A percentile compares a stretch with the other conserved stretches of the same genome.
These are phyloP conservation scores for Drosophila serrata DNA, from an alignment of 1,140 invertebrate species.

Conservation along the genomic window DNA sequence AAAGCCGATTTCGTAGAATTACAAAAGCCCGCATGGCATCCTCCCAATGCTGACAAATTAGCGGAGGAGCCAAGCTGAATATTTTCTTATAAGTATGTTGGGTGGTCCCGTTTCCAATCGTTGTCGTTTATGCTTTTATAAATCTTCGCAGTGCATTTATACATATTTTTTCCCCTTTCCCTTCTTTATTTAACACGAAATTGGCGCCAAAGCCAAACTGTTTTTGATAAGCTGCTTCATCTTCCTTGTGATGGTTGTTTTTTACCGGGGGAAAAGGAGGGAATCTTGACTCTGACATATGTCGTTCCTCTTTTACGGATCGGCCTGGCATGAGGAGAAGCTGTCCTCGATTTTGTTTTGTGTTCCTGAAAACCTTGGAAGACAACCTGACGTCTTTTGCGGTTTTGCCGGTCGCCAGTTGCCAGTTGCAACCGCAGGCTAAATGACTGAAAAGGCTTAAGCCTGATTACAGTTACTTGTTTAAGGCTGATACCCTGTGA, in stretches of 20 bases:
- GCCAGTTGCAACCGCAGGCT: constrained; percentile 53
- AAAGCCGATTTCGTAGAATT: constrained; percentile 82
- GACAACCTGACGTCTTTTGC: constrained; percentile 54
- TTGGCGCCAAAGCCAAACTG: constrained; percentile 78
- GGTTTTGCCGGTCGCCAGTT: constrained; percentile 31
- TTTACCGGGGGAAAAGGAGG: neutral
- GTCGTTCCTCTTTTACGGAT: constrained; percentile 39
- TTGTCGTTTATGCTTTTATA: constrained; percentile 52
- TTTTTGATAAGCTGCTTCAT: constrained; percentile 70
- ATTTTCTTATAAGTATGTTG: constrained; percentile 38
- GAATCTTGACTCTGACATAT: constrained; percentile 57
- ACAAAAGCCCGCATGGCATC: constrained; percentile 49
- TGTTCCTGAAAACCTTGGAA: constrained; percentile 22
- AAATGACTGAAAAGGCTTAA: constrained; percentile 48
- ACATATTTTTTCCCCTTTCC: too few relatives aligned
- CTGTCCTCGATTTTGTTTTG: constrained; percentile 50
- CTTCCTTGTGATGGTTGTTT: constrained; percentile 3
- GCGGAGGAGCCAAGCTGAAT: constrained; percentile 39
- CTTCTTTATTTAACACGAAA: constrained; percentile 46
- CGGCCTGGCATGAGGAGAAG: constrained; percentile 28
- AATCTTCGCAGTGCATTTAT: constrained; percentile 50
- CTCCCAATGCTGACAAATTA: constrained; percentile 71
- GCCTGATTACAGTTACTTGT: constrained; percentile 64
- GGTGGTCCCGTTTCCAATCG: constrained; percentile 57
- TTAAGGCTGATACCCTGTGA: constrained; percentile 9